phyloP scores from a whole-genome alignment of 1,140 invertebrate genomes.

The Tetragnatha versicolor region DNA sequence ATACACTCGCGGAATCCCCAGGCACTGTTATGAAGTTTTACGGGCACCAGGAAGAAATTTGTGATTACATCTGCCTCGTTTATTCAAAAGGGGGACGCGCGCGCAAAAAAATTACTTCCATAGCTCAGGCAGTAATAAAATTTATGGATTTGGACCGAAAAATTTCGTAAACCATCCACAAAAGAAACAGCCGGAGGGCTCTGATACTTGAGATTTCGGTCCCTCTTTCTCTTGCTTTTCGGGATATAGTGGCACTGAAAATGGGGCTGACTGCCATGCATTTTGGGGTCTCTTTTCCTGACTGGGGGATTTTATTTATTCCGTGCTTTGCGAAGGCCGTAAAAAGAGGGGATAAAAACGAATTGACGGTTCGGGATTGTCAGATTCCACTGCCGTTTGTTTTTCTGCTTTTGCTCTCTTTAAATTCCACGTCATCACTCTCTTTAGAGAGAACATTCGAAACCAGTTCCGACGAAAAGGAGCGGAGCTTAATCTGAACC shows the following conservation, averaged over 20 bases:
- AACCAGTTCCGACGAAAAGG: too few species aligned
- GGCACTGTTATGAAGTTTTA: slow-evolving; percentile 7
- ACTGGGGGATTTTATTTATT: slow-evolving; percentile 29
- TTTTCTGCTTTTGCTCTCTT: slow-evolving; percentile 19
- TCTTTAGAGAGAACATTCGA: too few species aligned
- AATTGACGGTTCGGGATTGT: slow-evolving; percentile 28
- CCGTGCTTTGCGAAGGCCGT: slow-evolving; percentile 5
- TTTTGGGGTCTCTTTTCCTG: slow-evolving; percentile 1
- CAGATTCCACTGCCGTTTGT: slow-evolving; percentile 19
- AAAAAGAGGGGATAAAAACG: slow-evolving; percentile 32
- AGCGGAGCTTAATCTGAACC: too few species aligned
- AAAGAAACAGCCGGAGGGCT: slow-evolving; percentile 23
- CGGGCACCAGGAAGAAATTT: slow-evolving; percentile 15
- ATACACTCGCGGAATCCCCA: background rate
- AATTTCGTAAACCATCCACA: slow-evolving; percentile 36
- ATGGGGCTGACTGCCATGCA: slow-evolving; percentile 5
- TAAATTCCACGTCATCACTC: background rate
- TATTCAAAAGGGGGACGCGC: slow-evolving; percentile 21
- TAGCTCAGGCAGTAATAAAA: slow-evolving; percentile 27
- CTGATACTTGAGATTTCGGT: slow-evolving; percentile 13
- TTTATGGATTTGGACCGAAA: slow-evolving; percentile 32
- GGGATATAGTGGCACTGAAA: background rate
- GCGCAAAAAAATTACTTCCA: slow-evolving; percentile 32
- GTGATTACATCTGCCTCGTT: slow-evolving; percentile 28
- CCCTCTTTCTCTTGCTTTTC: background rate